Base-by-base conservation (phyloP, 2,797 vertebrate species). In the Benthosema pterotum region DNA sequence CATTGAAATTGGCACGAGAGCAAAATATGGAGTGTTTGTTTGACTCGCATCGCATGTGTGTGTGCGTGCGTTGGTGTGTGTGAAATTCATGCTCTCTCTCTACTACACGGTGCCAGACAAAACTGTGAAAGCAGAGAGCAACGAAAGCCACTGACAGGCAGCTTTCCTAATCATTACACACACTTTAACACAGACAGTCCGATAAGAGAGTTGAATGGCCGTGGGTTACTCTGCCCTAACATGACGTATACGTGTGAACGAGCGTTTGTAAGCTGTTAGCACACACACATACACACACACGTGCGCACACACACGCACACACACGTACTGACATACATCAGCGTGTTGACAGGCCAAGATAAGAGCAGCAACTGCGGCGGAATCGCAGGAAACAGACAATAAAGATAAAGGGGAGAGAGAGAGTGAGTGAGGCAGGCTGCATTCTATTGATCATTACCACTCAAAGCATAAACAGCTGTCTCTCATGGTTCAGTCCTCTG, bases 101-200 rank as follows among this genome's bases (percentile, higher is more conserved):
- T n/a, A n/a, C 80, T 65, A 0, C 61, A 63, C 67, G 70, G 72
- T n/a, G 56, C 47, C 69, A 80, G 73, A 75, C 80, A 83, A 75
- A 78, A 69, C 83, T 74, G 7, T 38, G 32, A 38, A 38, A 38
- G 32, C 32, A 7, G 32, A 38, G 75, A 80, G 14, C 71, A 78
- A 80, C 79, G 72, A 75, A 82, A 80, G 78, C 77, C 77, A 11
- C 45, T 86, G 82, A 91, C 91, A 89, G 88, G 85, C 82, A 74
- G 83, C n/a, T n/a, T n/a, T n/a, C 57, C 49, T 2, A 77, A 67
- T 82, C 79, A 83, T 77, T 71, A 86, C 85, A 84, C 75, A 82
- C 43, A 43, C 80, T 81, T 76, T 73, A 69, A 79, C 82, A 73
- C 61, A 25, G 83, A 77, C 77, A 51, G 69, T 64, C 75, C 78